These are phyloP conservation scores for Drosophila guanche DNA, from an alignment of 1,140 invertebrate genomes.

Conservation along the genomic window DNA sequence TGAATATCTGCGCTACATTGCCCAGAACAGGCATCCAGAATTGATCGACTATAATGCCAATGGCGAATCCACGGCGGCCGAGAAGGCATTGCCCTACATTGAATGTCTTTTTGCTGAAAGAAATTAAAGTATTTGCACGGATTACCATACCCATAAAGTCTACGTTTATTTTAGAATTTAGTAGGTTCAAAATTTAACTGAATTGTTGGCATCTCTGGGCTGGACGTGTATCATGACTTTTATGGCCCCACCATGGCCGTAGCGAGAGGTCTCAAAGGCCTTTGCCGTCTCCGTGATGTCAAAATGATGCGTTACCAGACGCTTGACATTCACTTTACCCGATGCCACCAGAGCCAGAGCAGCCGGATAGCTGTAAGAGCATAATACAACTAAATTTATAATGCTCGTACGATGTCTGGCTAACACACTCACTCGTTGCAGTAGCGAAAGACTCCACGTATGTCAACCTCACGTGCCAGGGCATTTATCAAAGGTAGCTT, in stretches of 20 bases:
- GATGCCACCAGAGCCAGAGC: conserved; percentile 93
- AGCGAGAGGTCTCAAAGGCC: conserved; percentile 93
- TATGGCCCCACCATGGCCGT: conserved; percentile 88
- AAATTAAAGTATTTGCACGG: background rate
- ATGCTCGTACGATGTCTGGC: too few species aligned
- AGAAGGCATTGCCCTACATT: conserved; percentile 18
- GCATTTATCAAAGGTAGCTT: conserved; percentile 92
- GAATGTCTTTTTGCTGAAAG: conserved; percentile 11
- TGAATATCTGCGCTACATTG: conserved; percentile 37
- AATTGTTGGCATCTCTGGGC: conserved; percentile 85
- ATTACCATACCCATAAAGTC: background rate
- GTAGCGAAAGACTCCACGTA: conserved; percentile 95
- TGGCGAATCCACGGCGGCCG: conserved; percentile 12
- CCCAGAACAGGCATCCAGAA: conserved; percentile 23
- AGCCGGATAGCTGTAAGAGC: conserved; percentile 87
- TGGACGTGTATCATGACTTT: conserved; percentile 97
- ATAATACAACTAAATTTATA: conserved; percentile 44
- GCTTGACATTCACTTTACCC: conserved; percentile 93
- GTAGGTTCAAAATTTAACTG: conserved; percentile 58
- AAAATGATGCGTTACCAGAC: conserved; percentile 95
- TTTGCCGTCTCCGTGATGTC: conserved; percentile 92
- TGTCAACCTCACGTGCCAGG: conserved; percentile 93
- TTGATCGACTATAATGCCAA: conserved; percentile 25
- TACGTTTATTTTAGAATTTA: background rate
- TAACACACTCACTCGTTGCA: conserved; percentile 87